phyloP scores from a whole-genome alignment of 2,888 invertebrate genomes.

The Trachelus iudaicus region DNA sequence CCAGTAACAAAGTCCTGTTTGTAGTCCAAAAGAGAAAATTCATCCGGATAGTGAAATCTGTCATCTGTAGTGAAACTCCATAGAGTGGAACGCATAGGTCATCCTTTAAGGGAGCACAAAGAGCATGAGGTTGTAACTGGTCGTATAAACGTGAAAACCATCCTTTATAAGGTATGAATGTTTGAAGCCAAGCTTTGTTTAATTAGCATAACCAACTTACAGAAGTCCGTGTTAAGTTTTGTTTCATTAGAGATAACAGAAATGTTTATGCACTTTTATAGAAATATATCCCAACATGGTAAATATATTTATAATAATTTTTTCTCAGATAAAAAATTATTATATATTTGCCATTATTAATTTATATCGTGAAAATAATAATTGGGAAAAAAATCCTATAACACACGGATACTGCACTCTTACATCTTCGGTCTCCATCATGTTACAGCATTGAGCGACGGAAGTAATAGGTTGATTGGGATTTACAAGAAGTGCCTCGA shows the following conservation, averaged over 20 bases:
- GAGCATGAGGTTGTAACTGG: not conserved
- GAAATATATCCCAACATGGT: too few species aligned
- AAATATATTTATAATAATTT: too few species aligned
- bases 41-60: not conserved
- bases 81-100: not conserved
- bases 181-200: not conserved
- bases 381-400: not conserved
- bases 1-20: not conserved
- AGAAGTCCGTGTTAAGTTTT: not conserved
- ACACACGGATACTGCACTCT: conserved; percentile 48
- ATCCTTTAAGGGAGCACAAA: not conserved
- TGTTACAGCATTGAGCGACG: conserved; percentile 89
- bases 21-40: not conserved
- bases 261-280: not conserved
- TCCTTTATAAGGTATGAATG: not conserved
- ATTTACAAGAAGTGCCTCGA: conserved; percentile 68
- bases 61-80: not conserved
- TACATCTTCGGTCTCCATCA: conserved; percentile 88
- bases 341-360: not conserved
- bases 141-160: not conserved
- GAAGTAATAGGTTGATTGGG: conserved; percentile 77
- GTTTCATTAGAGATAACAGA: not conserved
- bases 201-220: not conserved
- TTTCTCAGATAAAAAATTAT: not conserved
- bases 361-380: not conserved